phyloP scores from a whole-genome alignment of 2,113 vertebrate genomes.

The Herpetotheres cachinnans region DNA sequence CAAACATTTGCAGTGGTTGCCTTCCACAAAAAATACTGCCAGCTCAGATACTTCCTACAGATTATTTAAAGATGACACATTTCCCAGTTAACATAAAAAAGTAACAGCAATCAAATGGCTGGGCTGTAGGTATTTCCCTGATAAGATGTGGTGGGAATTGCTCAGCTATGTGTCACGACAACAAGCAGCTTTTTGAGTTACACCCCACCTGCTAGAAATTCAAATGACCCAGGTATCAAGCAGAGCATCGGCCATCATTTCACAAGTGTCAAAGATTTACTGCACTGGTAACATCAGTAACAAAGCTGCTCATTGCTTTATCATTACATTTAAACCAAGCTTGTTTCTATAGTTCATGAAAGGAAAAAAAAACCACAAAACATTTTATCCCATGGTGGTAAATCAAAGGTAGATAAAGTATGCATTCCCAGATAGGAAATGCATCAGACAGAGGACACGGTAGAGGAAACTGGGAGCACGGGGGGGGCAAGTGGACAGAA shows the following conservation, averaged over 20 bases:
- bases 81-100: background rate
- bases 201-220: background rate
- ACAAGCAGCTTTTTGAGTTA: background rate
- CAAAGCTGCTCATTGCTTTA: background rate
- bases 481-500: background rate
- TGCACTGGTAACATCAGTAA: background rate
- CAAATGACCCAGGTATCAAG: background rate
- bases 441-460: background rate
- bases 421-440: background rate
- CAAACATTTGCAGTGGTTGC: background rate
- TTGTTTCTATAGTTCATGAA: background rate
- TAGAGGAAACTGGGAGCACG: background rate
- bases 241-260: background rate
- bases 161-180: background rate
- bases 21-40: background rate
- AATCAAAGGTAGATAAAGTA: background rate
- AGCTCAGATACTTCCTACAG: background rate
- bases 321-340: background rate
- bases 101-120: background rate
- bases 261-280: background rate
- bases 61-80: slow-evolving; percentile 20
- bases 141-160: background rate
- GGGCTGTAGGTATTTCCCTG: background rate
- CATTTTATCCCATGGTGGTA: background rate
- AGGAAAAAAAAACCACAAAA: background rate